phyloP scores from a whole-genome alignment of 2,797 vertebrate genomes.

The Bovichtus diacanthus region DNA sequence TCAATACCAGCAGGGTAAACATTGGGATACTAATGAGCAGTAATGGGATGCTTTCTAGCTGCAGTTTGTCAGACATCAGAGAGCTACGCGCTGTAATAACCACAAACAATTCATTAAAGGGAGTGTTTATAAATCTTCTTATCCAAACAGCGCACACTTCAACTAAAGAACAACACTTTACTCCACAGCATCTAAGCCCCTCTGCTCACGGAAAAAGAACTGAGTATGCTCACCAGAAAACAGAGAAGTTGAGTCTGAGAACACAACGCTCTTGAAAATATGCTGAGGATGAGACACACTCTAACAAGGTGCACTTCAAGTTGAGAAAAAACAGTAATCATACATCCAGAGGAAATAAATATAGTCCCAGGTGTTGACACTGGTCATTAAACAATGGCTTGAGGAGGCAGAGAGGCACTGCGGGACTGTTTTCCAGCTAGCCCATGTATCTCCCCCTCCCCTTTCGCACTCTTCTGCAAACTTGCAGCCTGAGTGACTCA shows the following conservation, averaged over 20 bases:
- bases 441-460: slow-evolving; percentile 69
- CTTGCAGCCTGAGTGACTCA: slow-evolving; percentile 88
- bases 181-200: not conserved
- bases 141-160: slow-evolving; percentile 20
- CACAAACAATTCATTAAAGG: slow-evolving; percentile 58
- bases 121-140: slow-evolving; percentile 39
- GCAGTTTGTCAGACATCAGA: slow-evolving; percentile 58
- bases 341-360: slow-evolving; percentile 27
- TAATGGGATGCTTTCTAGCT: slow-evolving; percentile 72
- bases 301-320: slow-evolving; percentile 25
- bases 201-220: not conserved
- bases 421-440: slow-evolving; percentile 70
- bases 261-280: slow-evolving; percentile 28
- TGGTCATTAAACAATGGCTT: slow-evolving; percentile 52
- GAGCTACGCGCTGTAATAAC: slow-evolving; percentile 44
- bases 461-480: slow-evolving; percentile 84
- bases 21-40: slow-evolving; percentile 73
- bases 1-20: slow-evolving; percentile 71
- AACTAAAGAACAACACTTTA: slow-evolving; percentile 4
- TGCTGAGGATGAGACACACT: slow-evolving; percentile 9
- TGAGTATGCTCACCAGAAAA: slow-evolving; percentile 30
- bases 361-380: slow-evolving; percentile 42
- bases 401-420: slow-evolving; percentile 59
- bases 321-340: slow-evolving; percentile 14
- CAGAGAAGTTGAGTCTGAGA: slow-evolving; percentile 41